Evolutionary conservation across 1,140 invertebrate species (phyloP).

Genomic region (Chlorops oryzae): DNA sequence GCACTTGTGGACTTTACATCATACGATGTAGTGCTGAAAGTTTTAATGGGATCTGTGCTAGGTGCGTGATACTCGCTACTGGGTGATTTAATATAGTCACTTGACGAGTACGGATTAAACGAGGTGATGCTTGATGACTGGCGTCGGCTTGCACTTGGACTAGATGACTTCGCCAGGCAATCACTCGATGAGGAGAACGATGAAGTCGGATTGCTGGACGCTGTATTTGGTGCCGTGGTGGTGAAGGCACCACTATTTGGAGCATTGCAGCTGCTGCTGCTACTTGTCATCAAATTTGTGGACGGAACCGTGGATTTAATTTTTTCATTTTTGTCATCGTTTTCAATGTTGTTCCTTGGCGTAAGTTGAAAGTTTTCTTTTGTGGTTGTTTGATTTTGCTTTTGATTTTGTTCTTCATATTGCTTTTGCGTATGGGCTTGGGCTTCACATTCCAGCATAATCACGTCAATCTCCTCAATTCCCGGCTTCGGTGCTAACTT

Average conservation of each 20-base stretch:
- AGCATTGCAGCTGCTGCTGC: conserved; percentile 17
- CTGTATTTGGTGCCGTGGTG: not conserved
- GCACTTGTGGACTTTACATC: conserved; percentile 35
- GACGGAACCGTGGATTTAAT: not conserved
- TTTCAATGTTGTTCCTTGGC: not conserved
- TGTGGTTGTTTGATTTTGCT: no score
- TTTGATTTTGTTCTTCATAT: no score
- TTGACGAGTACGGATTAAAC: conserved; percentile 45
- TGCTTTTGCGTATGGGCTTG: conserved; percentile 25
- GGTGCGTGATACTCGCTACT: conserved; percentile 45
- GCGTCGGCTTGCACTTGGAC: conserved; percentile 30
- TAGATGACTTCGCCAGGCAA: conserved; percentile 43
- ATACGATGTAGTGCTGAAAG: conserved; percentile 46
- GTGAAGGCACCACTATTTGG: not conserved
- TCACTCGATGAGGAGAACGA: conserved; percentile 44
- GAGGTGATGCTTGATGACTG: conserved; percentile 46
- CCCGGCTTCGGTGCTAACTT: conserved; percentile 10
- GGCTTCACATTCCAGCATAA: conserved; percentile 45
- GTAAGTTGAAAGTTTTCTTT: no score
- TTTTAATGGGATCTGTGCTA: conserved; percentile 47
- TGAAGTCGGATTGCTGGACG: conserved; percentile 36
- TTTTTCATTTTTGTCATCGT: not conserved
- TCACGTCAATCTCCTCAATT: conserved; percentile 42
- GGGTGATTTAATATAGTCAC: conserved; percentile 45
- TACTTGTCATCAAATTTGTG: not conserved